These are phyloP conservation scores for Congeria kusceri DNA, from an alignment of 2,888 invertebrate species.

Conservation along the genomic window DNA sequence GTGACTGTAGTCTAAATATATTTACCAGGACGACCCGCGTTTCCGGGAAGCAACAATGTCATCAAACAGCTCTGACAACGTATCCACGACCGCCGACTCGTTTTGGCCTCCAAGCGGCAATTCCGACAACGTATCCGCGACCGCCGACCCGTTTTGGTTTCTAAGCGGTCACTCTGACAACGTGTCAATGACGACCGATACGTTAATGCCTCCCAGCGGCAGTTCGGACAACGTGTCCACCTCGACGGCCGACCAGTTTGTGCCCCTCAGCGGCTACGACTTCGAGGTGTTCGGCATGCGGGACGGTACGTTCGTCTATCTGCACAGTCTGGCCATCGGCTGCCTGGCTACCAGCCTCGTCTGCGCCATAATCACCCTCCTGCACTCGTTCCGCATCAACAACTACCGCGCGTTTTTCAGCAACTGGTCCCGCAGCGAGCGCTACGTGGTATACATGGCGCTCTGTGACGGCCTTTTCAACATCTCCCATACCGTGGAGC, in stretches of 20 bases:
- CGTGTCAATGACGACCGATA: too few relatives aligned
- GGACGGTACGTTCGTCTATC: slow-evolving; percentile 47
- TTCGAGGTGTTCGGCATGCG: slow-evolving; percentile 49
- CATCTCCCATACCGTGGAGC: slow-evolving; percentile 50
- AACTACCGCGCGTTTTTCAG: slow-evolving; percentile 13
- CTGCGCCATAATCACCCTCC: slow-evolving; percentile 27
- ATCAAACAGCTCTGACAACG: too few relatives aligned
- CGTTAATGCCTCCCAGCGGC: too few relatives aligned
- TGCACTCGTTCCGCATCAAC: slow-evolving; percentile 10
- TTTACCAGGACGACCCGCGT: too few relatives aligned
- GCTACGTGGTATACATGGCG: slow-evolving; percentile 54
- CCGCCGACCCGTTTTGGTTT: too few relatives aligned
- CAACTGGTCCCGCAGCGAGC: slow-evolving; percentile 48
- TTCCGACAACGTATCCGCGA: too few relatives aligned
- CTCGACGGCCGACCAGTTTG: neutral
- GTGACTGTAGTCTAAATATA: too few relatives aligned
- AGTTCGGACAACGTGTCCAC: too few relatives aligned
- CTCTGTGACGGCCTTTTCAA: slow-evolving; percentile 56
- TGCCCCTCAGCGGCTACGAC: slow-evolving; percentile 37
- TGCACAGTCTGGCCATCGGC: slow-evolving; percentile 53
- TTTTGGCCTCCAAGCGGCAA: too few relatives aligned
- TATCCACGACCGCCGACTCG: too few relatives aligned
- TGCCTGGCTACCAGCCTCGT: slow-evolving; percentile 51
- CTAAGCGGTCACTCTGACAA: too few relatives aligned
- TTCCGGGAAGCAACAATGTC: too few relatives aligned